Conservation (phyloP, 2,888 invertebrate genomes). For the Oligia latruncula region DNA sequence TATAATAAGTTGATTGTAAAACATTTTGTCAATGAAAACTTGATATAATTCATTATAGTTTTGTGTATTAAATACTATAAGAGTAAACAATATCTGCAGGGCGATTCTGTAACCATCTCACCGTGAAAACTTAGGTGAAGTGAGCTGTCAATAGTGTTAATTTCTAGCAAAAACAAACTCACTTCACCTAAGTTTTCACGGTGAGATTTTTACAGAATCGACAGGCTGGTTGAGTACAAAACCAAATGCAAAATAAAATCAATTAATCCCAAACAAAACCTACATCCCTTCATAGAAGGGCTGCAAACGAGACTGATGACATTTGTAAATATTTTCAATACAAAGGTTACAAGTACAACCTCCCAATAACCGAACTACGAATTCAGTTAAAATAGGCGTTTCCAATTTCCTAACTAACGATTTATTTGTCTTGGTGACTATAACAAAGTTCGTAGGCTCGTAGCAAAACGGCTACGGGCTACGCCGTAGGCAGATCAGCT, state of each 20-base stretch:
- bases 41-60: too few species aligned
- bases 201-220: too few species aligned
- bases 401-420: constrained; percentile 50
- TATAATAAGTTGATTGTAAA: too few species aligned
- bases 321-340: constrained; percentile 59
- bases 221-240: too few species aligned
- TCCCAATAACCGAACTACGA: constrained; percentile 48
- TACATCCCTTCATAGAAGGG: constrained; percentile 5
- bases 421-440: constrained; percentile 19
- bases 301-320: constrained; percentile 29
- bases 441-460: constrained; percentile 25
- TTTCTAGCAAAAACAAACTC: too few species aligned
- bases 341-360: constrained; percentile 36
- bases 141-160: too few species aligned
- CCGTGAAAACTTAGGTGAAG: too few species aligned
- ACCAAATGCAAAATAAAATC: neutral
- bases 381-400: constrained; percentile 63
- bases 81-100: too few species aligned
- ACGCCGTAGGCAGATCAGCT: constrained; percentile 50
- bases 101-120: too few species aligned
- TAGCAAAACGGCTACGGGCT: constrained; percentile 46
- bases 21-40: too few species aligned
- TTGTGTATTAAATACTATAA: too few species aligned
- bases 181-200: too few species aligned
- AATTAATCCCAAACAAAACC: neutral